Conservation (phyloP, 2,113 vertebrate genomes). For the Gorsachius goisagi region DNA sequence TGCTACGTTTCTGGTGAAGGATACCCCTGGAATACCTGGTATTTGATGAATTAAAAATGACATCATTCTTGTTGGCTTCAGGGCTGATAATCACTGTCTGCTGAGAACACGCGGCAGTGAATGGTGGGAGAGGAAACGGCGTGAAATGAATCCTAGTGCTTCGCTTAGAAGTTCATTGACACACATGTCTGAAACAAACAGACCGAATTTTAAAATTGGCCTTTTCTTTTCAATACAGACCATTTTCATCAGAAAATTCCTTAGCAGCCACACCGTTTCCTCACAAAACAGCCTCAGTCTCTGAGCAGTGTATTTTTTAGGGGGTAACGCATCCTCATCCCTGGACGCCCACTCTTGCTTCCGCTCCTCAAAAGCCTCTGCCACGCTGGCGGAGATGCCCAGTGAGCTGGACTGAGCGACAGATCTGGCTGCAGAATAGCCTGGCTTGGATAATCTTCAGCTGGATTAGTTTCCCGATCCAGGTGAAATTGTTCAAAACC, state of each 20-base stretch:
- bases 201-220: neutral
- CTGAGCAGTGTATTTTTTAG: neutral
- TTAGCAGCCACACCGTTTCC: neutral
- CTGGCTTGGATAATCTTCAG: neutral
- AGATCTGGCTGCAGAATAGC: neutral
- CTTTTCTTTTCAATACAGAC: neutral
- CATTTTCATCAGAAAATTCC: neutral
- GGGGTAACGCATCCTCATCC: neutral
- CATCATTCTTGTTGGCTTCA: slow-evolving; percentile 25
- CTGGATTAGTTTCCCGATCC: neutral
- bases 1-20: neutral
- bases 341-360: neutral
- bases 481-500: neutral
- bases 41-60: slow-evolving; percentile 36
- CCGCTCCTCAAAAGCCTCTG: neutral
- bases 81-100: slow-evolving; percentile 24
- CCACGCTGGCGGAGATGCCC: accelerated
- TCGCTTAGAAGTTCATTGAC: neutral
- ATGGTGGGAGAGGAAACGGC: neutral
- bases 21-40: slow-evolving; percentile 10
- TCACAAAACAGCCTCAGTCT: neutral
- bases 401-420: neutral
- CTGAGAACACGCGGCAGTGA: neutral
- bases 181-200: neutral
- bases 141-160: neutral